Evolutionary conservation across 92 coral and sea anemone species (phyloP), one percentile per base, ranked within the genome.

Genomic region (Siderastrea radians): DNA sequence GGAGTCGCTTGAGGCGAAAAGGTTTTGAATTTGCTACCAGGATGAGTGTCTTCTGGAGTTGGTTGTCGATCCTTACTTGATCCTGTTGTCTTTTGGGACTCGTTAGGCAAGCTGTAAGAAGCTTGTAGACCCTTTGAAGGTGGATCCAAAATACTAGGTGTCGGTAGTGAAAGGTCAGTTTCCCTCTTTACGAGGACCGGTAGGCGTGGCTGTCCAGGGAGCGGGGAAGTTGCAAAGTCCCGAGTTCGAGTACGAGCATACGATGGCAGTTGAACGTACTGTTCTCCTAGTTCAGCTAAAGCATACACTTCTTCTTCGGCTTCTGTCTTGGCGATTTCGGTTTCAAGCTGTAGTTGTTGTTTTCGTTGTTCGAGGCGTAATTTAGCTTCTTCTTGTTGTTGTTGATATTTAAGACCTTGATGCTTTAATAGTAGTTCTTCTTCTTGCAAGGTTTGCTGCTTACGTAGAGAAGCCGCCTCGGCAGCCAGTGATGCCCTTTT

Each of bases 221-320:
- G 69, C 54, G 44, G 13, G 15, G 19, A 77, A 13, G 55, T 46
- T 68, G 77, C 5, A 16, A 17, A 68, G 52, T 55, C 86, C 67
- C 69, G 86, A 38, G 77, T 53, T 5, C 57, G 52, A 5, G 44
- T 54, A 46, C 9, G 15, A 13, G 38, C 38, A 26, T 26, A 26
- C 38, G 15, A 46, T 46, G 81, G 81, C 57, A 0, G 69, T 44
- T 8, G 11, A 58, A 46, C 16, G 54, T 59, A 46, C n/a, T 77
- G 77, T n/a, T 81, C 68, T 11, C 58, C 65, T 69, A 15, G 86
- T 68, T 81, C 86, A 68, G 86, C 86, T 43, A 3, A 17, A 43
- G 75, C 83, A 26, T 88, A 81, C 7, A 52, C 91, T 62, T 68
- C 58, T 44, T 63, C 38, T 26, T 26, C 38, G 38, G 38, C 38